Conservation (phyloP, 2,888 invertebrate species). For the Nomada lathburiana region DNA sequence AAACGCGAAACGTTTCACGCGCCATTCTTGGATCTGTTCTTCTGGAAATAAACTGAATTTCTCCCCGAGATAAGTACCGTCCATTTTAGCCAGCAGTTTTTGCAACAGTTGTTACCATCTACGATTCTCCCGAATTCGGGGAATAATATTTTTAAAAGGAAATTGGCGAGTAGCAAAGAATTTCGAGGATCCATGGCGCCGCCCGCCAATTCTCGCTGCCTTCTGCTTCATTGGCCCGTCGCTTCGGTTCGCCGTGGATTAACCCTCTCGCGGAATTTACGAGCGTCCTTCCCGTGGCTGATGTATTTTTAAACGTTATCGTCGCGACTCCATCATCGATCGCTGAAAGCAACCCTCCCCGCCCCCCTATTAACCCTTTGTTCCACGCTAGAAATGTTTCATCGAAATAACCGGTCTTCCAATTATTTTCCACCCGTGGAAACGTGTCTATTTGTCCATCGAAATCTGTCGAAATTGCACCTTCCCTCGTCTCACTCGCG, state of each 20-base stretch:
- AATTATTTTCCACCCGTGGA: too few relatives aligned
- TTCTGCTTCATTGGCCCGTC: constrained; percentile 70
- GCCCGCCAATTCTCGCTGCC: constrained; percentile 57
- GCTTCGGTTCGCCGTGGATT: constrained; percentile 62
- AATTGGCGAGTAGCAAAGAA: constrained; percentile 22
- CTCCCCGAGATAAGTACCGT: not conserved
- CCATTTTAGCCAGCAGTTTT: too few relatives aligned
- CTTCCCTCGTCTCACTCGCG: not conserved
- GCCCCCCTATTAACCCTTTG: constrained; percentile 7
- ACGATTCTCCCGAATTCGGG: not conserved
- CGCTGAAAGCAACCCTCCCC: not conserved
- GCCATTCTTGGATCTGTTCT: not conserved
- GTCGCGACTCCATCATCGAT: constrained; percentile 47
- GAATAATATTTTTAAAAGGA: constrained; percentile 29
- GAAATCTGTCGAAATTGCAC: not conserved
- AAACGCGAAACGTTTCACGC: not conserved
- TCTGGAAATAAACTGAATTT: not conserved
- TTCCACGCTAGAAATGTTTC: not conserved
- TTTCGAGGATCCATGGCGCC: constrained; percentile 58
- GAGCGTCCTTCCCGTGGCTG: constrained; percentile 48
- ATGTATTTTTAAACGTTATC: constrained; percentile 61
- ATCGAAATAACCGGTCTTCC: not conserved
- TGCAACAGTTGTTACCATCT: not conserved
- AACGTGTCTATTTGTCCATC: not conserved
- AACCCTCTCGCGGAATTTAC: constrained; percentile 67